Percentiles rank a stretch among this genome's conserved stretches.
Evolutionary conservation across 1,140 invertebrate genomes (phyloP).

Genomic region (Nylanderia fulva): DNA sequence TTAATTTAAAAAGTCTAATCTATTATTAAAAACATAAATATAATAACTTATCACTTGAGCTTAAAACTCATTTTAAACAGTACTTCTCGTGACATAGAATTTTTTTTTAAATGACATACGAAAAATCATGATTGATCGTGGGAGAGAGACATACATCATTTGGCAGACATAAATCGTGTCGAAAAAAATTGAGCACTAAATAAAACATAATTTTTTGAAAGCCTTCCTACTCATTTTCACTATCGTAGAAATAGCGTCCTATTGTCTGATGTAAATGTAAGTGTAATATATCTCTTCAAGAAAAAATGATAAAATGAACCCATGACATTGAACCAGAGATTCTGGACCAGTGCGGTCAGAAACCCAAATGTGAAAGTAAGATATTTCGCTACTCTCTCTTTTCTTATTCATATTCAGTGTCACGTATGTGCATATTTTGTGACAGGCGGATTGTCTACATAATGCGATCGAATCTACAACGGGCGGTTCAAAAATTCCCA

Average conservation of each 20-base stretch:
- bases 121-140: too few relatives aligned
- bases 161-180: background rate
- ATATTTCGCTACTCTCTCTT: slow-evolving; percentile 16
- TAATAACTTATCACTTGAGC: background rate
- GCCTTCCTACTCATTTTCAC: too few relatives aligned
- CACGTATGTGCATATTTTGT: background rate
- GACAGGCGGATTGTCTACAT: background rate
- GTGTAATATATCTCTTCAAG: background rate
- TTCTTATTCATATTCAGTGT: slow-evolving; percentile 27
- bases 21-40: background rate
- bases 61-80: background rate
- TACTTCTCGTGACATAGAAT: too few relatives aligned
- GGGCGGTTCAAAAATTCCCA: background rate
- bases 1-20: background rate
- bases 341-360: slow-evolving; percentile 20
- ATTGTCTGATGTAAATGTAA: background rate
- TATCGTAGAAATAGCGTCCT: background rate
- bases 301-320: background rate
- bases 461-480: slow-evolving; percentile 13
- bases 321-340: slow-evolving; percentile 1
- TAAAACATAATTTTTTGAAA: background rate
- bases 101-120: too few relatives aligned
- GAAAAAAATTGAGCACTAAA: background rate
- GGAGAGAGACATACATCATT: background rate
- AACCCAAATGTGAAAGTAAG: slow-evolving; percentile 67